phyloP scores from a whole-genome alignment of 2,113 vertebrate species.

The Mobula birostris region DNA sequence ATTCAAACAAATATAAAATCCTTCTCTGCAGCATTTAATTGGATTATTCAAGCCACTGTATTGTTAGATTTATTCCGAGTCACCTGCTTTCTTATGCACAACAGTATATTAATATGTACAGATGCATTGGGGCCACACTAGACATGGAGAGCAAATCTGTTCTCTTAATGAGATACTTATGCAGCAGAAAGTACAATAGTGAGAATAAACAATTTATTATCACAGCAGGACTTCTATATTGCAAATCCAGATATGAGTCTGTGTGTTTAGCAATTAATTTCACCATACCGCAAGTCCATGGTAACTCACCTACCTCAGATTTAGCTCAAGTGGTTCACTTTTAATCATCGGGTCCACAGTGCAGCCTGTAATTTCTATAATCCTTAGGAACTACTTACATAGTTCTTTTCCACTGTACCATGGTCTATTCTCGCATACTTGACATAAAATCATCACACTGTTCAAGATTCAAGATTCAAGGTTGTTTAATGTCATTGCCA shows the following conservation, averaged over 20 bases:
- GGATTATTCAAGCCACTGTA: constrained; percentile 4
- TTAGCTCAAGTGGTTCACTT: constrained; percentile 1
- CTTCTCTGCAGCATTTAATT: constrained; percentile 16
- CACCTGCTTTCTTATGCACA: constrained; percentile 6
- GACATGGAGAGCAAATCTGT: constrained; percentile 22
- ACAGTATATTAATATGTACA: constrained; percentile 19
- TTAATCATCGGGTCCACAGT: neutral
- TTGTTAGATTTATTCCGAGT: constrained; percentile 29
- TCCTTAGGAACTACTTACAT: neutral
- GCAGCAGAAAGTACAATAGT: constrained; percentile 18
- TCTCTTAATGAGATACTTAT: constrained; percentile 29
- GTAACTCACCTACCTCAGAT: neutral
- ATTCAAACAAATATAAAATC: neutral
- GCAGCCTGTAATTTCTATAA: neutral
- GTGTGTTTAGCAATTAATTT: constrained; percentile 25
- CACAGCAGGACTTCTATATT: constrained; percentile 25
- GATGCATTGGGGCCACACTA: constrained; percentile 6
- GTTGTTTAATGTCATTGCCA: too few species aligned
- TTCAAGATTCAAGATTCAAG: too few species aligned
- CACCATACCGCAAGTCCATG: neutral
- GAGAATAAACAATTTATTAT: constrained; percentile 34
- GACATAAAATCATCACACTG: neutral
- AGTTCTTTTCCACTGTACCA: neutral
- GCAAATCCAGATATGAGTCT: constrained; percentile 20
- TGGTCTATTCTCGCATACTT: constrained; percentile 3